These are phyloP conservation scores for Regulus satrapa DNA, from an alignment of 2,113 vertebrate species.

Conservation along the genomic window DNA sequence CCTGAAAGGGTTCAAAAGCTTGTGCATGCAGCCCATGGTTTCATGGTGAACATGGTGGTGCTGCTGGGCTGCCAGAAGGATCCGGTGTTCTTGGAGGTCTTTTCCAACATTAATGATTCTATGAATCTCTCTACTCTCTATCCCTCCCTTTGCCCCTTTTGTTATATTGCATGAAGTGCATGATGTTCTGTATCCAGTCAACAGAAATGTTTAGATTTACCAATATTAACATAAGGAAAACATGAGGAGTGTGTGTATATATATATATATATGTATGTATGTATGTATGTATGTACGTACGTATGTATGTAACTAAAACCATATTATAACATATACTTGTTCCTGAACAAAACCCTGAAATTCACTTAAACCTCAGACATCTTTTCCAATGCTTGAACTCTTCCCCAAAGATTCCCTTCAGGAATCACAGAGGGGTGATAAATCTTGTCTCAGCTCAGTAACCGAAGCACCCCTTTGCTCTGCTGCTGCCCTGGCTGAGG, in stretches of 20 bases:
- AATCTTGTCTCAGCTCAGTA: not conserved
- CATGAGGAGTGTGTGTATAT: fast-evolving
- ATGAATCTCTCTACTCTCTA: not conserved
- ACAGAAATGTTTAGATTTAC: not conserved
- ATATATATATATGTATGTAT: too few species aligned
- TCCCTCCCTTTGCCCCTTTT: not conserved
- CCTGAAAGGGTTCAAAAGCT: not conserved
- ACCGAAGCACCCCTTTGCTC: not conserved
- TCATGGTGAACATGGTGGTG: not conserved
- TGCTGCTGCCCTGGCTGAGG: not conserved
- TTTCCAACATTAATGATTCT: not conserved
- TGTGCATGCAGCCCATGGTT: not conserved
- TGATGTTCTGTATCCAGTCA: not conserved
- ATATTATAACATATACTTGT: not conserved
- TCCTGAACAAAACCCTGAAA: not conserved
- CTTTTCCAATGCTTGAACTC: not conserved
- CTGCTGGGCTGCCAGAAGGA: not conserved
- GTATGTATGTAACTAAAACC: not conserved
- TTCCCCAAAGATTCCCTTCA: not conserved
- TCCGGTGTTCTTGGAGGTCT: not conserved
- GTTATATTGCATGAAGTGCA: not conserved
- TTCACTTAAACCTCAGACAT: not conserved
- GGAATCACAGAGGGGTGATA: not conserved
- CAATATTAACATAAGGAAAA: not conserved
- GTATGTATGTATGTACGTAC: not conserved